Conservation (phyloP, 92 coral and sea anemone species). For the Porites cylindrica region DNA sequence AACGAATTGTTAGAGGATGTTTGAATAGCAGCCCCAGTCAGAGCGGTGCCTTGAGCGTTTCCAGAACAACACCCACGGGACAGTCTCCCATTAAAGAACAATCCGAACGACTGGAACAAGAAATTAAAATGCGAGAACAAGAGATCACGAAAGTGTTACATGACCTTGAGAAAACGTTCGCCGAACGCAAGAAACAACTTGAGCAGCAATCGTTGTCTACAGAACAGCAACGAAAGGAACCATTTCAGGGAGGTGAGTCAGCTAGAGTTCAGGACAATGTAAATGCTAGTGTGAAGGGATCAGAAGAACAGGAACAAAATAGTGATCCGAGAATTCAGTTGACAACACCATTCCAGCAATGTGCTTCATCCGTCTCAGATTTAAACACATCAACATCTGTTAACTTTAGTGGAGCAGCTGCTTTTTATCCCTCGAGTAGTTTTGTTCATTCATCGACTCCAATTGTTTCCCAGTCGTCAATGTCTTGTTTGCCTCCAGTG, state of each 20-base stretch:
- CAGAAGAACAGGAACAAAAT: not conserved
- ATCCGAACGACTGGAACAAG: conserved; percentile 26
- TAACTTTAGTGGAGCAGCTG: conserved; percentile 2
- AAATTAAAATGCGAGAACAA: conserved; percentile 13
- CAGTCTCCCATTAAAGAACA: conserved; percentile 13
- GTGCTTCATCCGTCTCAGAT: too few species aligned
- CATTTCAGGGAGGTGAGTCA: conserved; percentile 2
- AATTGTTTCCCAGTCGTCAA: not conserved
- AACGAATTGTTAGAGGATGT: conserved; percentile 11
- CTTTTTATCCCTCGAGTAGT: conserved; percentile 12
- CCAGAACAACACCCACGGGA: not conserved
- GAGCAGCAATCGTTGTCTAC: not conserved
- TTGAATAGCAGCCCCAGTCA: too few species aligned
- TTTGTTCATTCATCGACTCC: too few species aligned
- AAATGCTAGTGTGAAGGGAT: not conserved
- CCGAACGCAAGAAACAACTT: conserved; percentile 20
- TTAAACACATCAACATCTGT: conserved; percentile 25
- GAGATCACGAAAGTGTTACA: conserved; percentile 13
- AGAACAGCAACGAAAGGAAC: conserved; percentile 6
- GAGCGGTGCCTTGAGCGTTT: conserved; percentile 4
- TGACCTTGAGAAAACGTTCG: conserved; percentile 20
- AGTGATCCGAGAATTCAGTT: conserved; percentile 10
- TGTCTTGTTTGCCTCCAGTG: not conserved
- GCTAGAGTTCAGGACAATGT: not conserved
- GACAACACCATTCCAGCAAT: not conserved